Conservation (phyloP, 2,888 invertebrate genomes). For the Eilema caniola region DNA sequence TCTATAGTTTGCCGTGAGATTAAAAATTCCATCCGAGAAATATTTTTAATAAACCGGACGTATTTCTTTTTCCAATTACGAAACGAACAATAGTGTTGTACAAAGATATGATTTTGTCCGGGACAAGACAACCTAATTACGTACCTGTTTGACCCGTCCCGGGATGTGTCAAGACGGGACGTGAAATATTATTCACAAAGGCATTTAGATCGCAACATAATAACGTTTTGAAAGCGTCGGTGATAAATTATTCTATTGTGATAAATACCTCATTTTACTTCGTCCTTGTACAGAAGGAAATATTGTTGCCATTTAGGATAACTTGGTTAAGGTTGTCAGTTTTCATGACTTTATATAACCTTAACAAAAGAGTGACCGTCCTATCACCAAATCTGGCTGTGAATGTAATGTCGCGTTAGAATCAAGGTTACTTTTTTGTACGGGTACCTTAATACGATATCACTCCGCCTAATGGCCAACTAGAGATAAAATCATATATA, state of each 20-base stretch:
- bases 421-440: no score
- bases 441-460: no score
- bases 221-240: slow-evolving; percentile 7
- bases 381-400: no score
- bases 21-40: slow-evolving; percentile 23
- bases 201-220: slow-evolving; percentile 13
- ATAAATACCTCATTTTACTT: slow-evolving; percentile 2
- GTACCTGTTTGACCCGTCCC: slow-evolving; percentile 18
- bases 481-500: no score
- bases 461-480: no score
- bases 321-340: neutral
- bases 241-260: slow-evolving; percentile 8
- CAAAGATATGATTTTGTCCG: slow-evolving; percentile 12
- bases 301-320: neutral
- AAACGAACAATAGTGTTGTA: slow-evolving; percentile 17
- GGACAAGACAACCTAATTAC: slow-evolving; percentile 16
- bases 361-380: no score
- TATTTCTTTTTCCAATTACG: slow-evolving; percentile 21
- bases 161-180: slow-evolving; percentile 21
- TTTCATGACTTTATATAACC: neutral
- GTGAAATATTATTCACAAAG: slow-evolving; percentile 23
- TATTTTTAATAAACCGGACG: slow-evolving; percentile 26
- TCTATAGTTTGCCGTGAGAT: slow-evolving; percentile 12
- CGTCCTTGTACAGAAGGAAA: neutral
- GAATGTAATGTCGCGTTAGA: no score